Evolutionary conservation across 2,113 vertebrate genomes (phyloP).

Genomic region (Sitta europaea): DNA sequence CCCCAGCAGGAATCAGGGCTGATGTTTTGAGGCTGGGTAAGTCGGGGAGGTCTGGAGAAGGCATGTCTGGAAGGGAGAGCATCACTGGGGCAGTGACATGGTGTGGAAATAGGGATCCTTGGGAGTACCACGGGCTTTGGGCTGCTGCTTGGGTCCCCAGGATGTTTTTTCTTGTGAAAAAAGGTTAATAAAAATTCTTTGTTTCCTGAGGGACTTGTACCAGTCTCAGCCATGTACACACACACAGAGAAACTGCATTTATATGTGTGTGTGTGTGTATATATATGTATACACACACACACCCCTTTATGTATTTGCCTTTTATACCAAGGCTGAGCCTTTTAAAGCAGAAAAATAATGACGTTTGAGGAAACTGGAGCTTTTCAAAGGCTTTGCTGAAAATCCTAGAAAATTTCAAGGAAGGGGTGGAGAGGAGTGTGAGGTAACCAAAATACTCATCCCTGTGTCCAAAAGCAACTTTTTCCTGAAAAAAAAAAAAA

Average conservation of each 20-base stretch:
- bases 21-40: neutral
- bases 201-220: accelerated
- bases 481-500: neutral
- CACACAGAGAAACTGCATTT: neutral
- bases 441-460: neutral
- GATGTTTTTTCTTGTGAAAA: neutral
- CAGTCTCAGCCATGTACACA: accelerated
- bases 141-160: accelerated
- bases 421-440: neutral
- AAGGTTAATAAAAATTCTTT: neutral
- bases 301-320: neutral
- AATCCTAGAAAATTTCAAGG: neutral
- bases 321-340: neutral
- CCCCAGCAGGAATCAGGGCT: neutral
- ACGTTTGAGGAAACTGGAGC: accelerated
- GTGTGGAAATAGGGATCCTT: accelerated
- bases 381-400: neutral
- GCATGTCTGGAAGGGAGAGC: accelerated
- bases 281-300: no score
- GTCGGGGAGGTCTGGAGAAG: neutral
- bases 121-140: accelerated
- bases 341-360: neutral
- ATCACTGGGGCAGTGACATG: accelerated
- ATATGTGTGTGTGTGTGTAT: no score
- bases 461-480: neutral